A percentile compares a stretch with the other conserved stretches of the same genome.
Conservation (phyloP, 2,797 vertebrate species). For the Natrix natrix region DNA sequence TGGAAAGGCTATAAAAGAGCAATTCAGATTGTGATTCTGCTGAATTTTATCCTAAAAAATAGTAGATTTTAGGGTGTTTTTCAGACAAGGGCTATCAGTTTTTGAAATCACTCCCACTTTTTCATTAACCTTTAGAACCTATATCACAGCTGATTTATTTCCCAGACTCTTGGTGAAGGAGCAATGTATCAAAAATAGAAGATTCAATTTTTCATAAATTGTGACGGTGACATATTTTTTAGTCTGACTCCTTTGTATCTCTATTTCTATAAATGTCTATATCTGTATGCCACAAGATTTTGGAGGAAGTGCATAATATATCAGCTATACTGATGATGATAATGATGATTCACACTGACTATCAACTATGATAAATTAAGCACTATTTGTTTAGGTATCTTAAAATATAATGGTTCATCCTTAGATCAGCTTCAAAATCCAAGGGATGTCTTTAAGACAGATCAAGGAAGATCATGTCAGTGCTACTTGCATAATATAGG, state of each 20-base stretch:
- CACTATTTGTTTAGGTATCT: background rate
- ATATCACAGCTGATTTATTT: constrained; percentile 14
- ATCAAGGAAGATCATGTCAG: background rate
- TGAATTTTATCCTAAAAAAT: background rate
- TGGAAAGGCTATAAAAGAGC: background rate
- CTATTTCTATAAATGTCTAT: background rate
- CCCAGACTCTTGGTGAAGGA: background rate
- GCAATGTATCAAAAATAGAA: background rate
- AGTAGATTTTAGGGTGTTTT: constrained; percentile 11
- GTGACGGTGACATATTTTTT: background rate
- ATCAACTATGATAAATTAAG: background rate
- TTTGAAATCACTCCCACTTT: constrained; percentile 11
- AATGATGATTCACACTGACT: background rate
- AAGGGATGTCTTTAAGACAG: background rate
- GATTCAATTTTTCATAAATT: background rate
- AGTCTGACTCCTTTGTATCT: background rate
- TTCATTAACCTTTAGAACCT: constrained; percentile 4
- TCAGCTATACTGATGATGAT: background rate
- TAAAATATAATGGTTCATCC: background rate
- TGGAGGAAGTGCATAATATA: background rate
- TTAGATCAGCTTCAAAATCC: background rate
- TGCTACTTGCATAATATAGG: background rate
- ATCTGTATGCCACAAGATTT: background rate
- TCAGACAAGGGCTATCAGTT: background rate
- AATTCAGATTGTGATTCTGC: background rate